Evolutionary conservation across 2,888 invertebrate species (phyloP).

Genomic region (Lithosia quadra): DNA sequence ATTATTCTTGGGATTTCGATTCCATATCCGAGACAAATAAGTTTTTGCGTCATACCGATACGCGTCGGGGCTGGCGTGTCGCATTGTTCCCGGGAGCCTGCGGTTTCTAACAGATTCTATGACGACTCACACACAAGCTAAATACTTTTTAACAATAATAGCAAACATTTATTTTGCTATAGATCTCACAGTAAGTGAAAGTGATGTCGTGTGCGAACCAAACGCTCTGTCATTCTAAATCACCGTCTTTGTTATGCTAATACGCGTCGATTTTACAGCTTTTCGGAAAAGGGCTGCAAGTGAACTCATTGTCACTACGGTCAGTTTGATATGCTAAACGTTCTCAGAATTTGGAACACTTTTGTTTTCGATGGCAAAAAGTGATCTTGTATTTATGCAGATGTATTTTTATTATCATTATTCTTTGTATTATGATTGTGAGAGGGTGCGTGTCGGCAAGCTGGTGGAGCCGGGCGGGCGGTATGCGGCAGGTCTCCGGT

Average conservation of each 20-base stretch:
- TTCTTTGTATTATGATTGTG: constrained; percentile 38
- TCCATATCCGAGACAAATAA: constrained; percentile 80
- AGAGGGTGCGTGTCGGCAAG: constrained; percentile 25
- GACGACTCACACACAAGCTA: constrained; percentile 62
- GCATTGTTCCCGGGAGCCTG: constrained; percentile 75
- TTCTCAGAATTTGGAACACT: constrained; percentile 70
- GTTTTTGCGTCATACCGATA: constrained; percentile 80
- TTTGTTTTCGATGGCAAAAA: constrained; percentile 49
- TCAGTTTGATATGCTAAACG: constrained; percentile 70
- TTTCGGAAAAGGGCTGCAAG: constrained; percentile 75
- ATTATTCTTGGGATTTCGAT: constrained; percentile 77
- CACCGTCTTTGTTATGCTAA: constrained; percentile 84
- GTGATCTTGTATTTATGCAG: constrained; percentile 44
- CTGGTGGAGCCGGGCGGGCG: constrained; percentile 32
- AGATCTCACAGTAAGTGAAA: constrained; percentile 74
- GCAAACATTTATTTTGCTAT: constrained; percentile 57
- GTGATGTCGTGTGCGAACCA: constrained; percentile 71
- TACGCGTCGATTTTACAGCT: constrained; percentile 75
- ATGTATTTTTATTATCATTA: constrained; percentile 33
- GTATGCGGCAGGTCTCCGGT: constrained; percentile 44
- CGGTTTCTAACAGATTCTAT: constrained; percentile 77
- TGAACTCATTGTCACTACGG: constrained; percentile 69
- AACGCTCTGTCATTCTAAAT: constrained; percentile 76
- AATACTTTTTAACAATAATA: constrained; percentile 68
- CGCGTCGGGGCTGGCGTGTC: constrained; percentile 71